These are phyloP conservation scores for Mormyrus proboscirostris DNA, from an alignment of 2,797 vertebrate genomes.

Conservation along the genomic window DNA sequence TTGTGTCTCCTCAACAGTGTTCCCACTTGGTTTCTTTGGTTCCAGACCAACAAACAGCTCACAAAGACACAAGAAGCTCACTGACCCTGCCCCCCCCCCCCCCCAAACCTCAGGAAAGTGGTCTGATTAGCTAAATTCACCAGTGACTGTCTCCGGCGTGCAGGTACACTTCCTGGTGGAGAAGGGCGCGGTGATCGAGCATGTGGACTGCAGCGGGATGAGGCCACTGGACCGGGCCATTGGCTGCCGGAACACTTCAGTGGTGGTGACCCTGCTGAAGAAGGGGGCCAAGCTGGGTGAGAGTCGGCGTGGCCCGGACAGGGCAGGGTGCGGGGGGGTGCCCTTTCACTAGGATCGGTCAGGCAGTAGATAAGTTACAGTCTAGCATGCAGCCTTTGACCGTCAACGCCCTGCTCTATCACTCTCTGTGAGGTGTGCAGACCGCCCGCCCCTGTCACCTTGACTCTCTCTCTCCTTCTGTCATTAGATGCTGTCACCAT, in stretches of 20 bases:
- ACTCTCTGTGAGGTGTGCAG: conserved; percentile 16
- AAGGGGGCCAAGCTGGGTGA: conserved; percentile 89
- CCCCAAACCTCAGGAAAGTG: not conserved
- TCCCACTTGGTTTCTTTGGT: not conserved
- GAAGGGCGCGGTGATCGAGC: conserved; percentile 82
- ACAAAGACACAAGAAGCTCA: not conserved
- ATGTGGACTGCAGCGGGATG: conserved; percentile 78
- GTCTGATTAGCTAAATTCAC: not conserved
- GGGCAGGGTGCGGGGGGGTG: not conserved
- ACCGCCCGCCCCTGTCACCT: not conserved
- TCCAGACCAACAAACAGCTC: not conserved
- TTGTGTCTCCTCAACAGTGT: not conserved
- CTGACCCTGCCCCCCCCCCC: not conserved
- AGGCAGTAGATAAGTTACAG: not conserved
- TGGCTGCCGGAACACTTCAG: conserved; percentile 84
- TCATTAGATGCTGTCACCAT: not conserved
- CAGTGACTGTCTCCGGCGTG: not conserved
- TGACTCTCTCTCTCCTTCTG: conserved; percentile 16
- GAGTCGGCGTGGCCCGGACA: not conserved
- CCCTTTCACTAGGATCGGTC: not conserved
- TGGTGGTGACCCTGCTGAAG: conserved; percentile 82
- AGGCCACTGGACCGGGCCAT: conserved; percentile 76
- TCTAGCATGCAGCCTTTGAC: not conserved
- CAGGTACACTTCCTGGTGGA: conserved; percentile 92
- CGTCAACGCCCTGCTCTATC: not conserved